Base-by-base conservation (phyloP, 2,113 vertebrate genomes). In the Perca flavescens region DNA sequence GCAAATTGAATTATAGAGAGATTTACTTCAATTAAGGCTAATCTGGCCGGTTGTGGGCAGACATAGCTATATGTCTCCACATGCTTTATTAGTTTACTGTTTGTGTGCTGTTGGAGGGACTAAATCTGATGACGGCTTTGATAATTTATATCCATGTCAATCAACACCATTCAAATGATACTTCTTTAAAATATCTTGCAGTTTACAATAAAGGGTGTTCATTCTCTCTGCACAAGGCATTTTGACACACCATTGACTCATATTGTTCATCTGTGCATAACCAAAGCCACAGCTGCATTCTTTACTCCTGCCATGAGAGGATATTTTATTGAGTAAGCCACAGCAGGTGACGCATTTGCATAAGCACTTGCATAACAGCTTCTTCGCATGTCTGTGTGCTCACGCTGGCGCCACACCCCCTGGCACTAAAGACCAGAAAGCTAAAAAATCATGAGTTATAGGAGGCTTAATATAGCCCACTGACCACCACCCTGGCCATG, bases 271-370 rank as follows among this genome's bases (percentile, higher is more conserved):
- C 3, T 16, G 14, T 65, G 40, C 74, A 47, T 71, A 25, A 31
- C 25, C 50, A 52, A 57, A 65, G 17, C 9, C 63, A 49, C 43
- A 53, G 43, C 52, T 71, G 47, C 72, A 72, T 64, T 77, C 43
- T 46, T 79, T 46, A 34, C 79, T 40, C 46, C 34, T 21, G 63
- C 43, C 65, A 72, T 65, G 57, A 49, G 40, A 56, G 60, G 76
- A 57, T 79, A 63, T 76, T 89, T 67, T 21, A 62, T 49, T 13
- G 1, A 6, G 14, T 88, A 92, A 93, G 76, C 76, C 87, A 71
- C 25, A 86, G 83, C 92, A 87, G 84, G 91, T 90, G 89, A 82
- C 5, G 4, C 70, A 84, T 91, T 93, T 92, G 83, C 74, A 87
- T 91, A 77, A 90, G 82, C 54, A 1, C 69, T 69, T 80, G 77